Conservation (phyloP, 2,888 invertebrate genomes). For the Leptodirus hochenwartii region DNA sequence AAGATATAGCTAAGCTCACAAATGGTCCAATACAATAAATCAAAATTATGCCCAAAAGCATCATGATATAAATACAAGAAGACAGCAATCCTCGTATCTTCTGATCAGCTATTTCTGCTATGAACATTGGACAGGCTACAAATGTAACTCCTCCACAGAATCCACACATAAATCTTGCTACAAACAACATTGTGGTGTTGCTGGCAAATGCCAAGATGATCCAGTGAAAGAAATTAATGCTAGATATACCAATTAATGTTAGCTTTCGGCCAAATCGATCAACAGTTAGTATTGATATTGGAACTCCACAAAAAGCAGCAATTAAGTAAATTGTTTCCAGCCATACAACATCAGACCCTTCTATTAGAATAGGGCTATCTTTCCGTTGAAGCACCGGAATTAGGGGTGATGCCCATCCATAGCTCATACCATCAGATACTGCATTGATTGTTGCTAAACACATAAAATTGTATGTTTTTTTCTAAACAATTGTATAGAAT, state of each 20-base stretch:
- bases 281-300: background rate
- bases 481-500: no score
- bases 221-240: slow-evolving; percentile 22
- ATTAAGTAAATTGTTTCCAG: slow-evolving; percentile 16
- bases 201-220: slow-evolving; percentile 21
- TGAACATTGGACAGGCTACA: slow-evolving; percentile 26
- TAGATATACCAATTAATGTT: slow-evolving; percentile 21
- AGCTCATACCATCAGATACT: slow-evolving; percentile 25
- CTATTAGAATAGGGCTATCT: slow-evolving; percentile 18
- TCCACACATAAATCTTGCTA: slow-evolving; percentile 23
- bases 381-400: slow-evolving; percentile 19
- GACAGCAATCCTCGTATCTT: slow-evolving; percentile 25
- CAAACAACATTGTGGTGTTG: slow-evolving; percentile 20
- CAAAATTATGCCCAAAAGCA: slow-evolving; percentile 23
- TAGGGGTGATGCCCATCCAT: slow-evolving; percentile 24
- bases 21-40: slow-evolving; percentile 24
- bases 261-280: slow-evolving; percentile 16
- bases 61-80: slow-evolving; percentile 25
- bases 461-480: no score
- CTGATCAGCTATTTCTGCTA: slow-evolving; percentile 26
- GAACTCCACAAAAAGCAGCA: slow-evolving; percentile 8
- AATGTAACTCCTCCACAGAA: slow-evolving; percentile 25
- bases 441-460: slow-evolving; percentile 21
- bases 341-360: slow-evolving; percentile 14
- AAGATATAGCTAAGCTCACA: slow-evolving; percentile 21